phyloP scores from a whole-genome alignment of 1,140 invertebrate genomes.

The Procambarus clarkii region DNA sequence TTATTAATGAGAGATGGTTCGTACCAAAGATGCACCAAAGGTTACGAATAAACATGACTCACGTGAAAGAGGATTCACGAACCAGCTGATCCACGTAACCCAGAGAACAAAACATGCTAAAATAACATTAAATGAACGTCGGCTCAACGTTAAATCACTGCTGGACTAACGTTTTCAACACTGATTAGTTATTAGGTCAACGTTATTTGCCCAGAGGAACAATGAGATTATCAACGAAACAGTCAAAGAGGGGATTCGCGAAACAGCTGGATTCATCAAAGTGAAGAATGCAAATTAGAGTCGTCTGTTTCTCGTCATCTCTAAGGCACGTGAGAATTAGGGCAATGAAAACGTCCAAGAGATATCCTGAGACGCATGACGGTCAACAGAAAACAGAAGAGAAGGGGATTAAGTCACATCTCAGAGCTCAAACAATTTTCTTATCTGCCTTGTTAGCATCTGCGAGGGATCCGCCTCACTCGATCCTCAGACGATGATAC shows the following conservation, averaged over 20 bases:
- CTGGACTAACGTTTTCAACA: too few relatives aligned
- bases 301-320: constrained; percentile 1
- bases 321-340: constrained; percentile 1
- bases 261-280: neutral
- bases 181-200: too few relatives aligned
- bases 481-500: neutral
- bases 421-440: neutral
- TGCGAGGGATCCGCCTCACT: neutral
- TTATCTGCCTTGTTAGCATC: constrained; percentile 7
- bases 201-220: too few relatives aligned
- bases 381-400: neutral
- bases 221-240: too few relatives aligned
- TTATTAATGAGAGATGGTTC: too few relatives aligned
- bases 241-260: too few relatives aligned
- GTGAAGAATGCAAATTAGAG: neutral
- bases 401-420: neutral
- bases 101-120: too few relatives aligned
- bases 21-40: too few relatives aligned
- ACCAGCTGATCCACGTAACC: neutral
- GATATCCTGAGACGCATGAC: neutral
- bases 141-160: too few relatives aligned
- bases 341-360: neutral
- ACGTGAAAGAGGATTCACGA: neutral
- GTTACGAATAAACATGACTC: neutral
- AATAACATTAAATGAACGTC: too few relatives aligned